Conservation (phyloP, 2,797 vertebrate genomes). For the Catharus ustulatus region DNA sequence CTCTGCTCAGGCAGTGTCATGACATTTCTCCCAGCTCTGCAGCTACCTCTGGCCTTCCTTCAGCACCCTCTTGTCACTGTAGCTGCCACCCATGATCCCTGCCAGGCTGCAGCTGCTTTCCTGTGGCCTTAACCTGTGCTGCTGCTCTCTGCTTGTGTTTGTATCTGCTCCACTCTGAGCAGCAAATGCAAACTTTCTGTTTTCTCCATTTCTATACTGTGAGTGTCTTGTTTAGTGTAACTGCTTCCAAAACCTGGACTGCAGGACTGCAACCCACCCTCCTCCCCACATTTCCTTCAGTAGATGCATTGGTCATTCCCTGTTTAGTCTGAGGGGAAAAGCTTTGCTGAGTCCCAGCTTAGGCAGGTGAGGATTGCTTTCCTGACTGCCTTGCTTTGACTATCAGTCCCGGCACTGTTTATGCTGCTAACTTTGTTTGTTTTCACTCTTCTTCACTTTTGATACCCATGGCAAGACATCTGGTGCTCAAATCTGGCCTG, state of each 20-base stretch:
- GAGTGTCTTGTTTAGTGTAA: not conserved
- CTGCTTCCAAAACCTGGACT: not conserved
- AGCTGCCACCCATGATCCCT: not conserved
- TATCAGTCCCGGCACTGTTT: not conserved
- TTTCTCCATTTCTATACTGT: not conserved
- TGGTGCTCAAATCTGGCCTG: slow-evolving; percentile 27
- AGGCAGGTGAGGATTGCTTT: not conserved
- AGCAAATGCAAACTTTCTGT: not conserved
- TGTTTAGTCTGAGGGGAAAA: not conserved
- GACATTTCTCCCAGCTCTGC: not conserved
- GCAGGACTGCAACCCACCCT: not conserved
- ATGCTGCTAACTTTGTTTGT: not conserved
- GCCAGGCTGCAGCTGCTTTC: not conserved
- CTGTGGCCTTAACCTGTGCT: not conserved
- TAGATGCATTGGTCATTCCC: not conserved
- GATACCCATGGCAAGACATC: slow-evolving; percentile 29
- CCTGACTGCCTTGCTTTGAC: not conserved
- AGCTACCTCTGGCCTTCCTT: not conserved
- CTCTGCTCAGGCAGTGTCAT: not conserved
- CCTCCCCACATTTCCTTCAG: not conserved
- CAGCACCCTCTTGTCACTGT: not conserved
- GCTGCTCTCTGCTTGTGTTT: not conserved
- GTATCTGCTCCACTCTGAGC: not conserved
- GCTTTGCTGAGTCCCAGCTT: not conserved
- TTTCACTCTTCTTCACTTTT: not conserved